A percentile compares a stretch with the other conserved stretches of the same genome.
Evolutionary conservation across 2,797 vertebrate genomes (phyloP).

Genomic region (Hydrophis major): DNA sequence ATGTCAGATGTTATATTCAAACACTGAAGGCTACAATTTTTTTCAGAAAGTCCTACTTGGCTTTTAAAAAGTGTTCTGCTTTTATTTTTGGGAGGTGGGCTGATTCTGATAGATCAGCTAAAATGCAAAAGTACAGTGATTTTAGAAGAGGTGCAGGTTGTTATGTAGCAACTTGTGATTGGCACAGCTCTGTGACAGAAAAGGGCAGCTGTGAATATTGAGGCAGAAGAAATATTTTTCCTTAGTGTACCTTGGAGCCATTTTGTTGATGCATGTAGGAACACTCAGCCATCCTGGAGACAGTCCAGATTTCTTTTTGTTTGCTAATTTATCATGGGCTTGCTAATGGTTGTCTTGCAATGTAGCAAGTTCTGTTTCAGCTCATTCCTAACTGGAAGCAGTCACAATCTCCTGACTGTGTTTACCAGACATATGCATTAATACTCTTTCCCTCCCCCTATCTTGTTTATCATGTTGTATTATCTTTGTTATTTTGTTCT

Average conservation of each 20-base stretch:
- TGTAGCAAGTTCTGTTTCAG: neutral
- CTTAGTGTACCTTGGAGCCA: neutral
- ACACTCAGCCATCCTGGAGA: neutral
- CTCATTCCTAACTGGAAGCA: neutral
- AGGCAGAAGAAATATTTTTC: neutral
- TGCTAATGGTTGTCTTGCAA: neutral
- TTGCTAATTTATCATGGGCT: neutral
- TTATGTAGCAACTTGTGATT: neutral
- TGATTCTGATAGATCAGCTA: neutral
- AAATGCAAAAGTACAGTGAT: neutral
- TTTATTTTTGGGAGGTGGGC: neutral
- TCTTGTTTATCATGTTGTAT: neutral
- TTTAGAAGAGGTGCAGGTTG: neutral
- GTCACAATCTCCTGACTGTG: neutral
- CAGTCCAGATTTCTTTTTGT: neutral
- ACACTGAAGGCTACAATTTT: neutral
- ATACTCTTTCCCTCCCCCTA: neutral
- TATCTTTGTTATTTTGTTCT: neutral
- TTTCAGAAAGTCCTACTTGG: neutral
- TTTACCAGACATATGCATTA: neutral
- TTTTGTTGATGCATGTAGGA: neutral
- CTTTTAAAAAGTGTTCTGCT: neutral
- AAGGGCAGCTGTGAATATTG: neutral
- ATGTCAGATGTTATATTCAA: neutral
- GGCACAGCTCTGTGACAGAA: neutral